Evolutionary conservation across 2,888 invertebrate genomes (phyloP).

Genomic region (Germaria angustata): DNA sequence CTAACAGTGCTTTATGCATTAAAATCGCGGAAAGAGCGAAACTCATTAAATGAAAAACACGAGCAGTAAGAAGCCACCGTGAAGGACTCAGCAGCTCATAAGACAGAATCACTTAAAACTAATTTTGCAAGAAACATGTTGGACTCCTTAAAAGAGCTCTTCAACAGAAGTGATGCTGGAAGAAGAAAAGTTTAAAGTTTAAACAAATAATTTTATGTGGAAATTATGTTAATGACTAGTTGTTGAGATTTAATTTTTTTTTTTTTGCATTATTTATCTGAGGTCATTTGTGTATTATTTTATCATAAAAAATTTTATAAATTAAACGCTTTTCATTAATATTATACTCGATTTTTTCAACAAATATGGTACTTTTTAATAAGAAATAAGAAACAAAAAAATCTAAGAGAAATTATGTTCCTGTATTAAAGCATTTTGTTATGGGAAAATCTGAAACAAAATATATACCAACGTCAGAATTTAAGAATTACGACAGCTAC

Average conservation of each 20-base stretch:
- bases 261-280: background rate
- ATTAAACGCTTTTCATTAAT: background rate
- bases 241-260: background rate
- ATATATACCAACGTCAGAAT: no score
- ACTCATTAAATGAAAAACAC: slow-evolving; percentile 60
- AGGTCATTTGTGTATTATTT: background rate
- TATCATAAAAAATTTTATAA: background rate
- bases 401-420: no score
- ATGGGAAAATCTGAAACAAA: no score
- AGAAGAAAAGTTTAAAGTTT: slow-evolving; percentile 9
- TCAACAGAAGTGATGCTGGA: slow-evolving; percentile 14
- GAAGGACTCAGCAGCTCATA: slow-evolving; percentile 31
- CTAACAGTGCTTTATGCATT: slow-evolving; percentile 52
- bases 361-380: no score
- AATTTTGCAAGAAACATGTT: slow-evolving; percentile 31
- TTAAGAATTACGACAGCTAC: no score
- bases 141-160: slow-evolving; percentile 31
- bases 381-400: no score
- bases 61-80: slow-evolving; percentile 24
- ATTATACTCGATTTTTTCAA: background rate
- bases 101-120: slow-evolving; percentile 32
- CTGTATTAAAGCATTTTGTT: no score
- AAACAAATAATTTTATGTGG: background rate
- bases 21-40: slow-evolving; percentile 16
- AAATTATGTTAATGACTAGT: background rate